Evolutionary conservation across 2,113 vertebrate species (phyloP).

Genomic region (Tachysurus fulvidraco): DNA sequence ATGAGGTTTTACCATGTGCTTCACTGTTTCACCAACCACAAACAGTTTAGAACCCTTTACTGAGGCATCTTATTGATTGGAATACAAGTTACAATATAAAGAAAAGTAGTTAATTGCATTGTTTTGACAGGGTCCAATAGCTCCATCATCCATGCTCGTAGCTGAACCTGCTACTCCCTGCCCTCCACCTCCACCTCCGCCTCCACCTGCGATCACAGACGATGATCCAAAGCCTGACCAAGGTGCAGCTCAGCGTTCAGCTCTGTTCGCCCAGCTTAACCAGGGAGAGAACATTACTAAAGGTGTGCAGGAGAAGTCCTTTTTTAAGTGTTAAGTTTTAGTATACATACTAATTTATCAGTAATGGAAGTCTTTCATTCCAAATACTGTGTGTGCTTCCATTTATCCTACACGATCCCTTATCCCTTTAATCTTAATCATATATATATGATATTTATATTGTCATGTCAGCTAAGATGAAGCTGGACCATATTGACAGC

Average conservation of each 20-base stretch:
- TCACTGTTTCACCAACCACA: background rate
- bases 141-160: slow-evolving; percentile 70
- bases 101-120: background rate
- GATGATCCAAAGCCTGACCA: slow-evolving; percentile 64
- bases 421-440: background rate
- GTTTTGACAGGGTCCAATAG: slow-evolving; percentile 79
- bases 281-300: slow-evolving; percentile 90
- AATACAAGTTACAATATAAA: background rate
- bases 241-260: slow-evolving; percentile 74
- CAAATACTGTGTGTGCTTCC: background rate
- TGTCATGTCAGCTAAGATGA: background rate
- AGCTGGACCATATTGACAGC: background rate
- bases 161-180: slow-evolving; percentile 65
- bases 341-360: background rate
- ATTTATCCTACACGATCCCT: background rate
- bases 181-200: slow-evolving; percentile 77
- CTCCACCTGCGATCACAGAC: slow-evolving; percentile 68
- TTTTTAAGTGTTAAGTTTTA: background rate
- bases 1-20: background rate
- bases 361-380: background rate
- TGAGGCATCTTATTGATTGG: background rate
- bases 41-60: background rate
- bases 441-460: background rate
- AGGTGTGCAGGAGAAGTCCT: slow-evolving; percentile 71
- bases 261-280: slow-evolving; percentile 91